Evolutionary conservation across 2,113 vertebrate genomes (phyloP), one percentile per base, ranked within the genome.

Genomic region (Hippocampus barbouri): DNA sequence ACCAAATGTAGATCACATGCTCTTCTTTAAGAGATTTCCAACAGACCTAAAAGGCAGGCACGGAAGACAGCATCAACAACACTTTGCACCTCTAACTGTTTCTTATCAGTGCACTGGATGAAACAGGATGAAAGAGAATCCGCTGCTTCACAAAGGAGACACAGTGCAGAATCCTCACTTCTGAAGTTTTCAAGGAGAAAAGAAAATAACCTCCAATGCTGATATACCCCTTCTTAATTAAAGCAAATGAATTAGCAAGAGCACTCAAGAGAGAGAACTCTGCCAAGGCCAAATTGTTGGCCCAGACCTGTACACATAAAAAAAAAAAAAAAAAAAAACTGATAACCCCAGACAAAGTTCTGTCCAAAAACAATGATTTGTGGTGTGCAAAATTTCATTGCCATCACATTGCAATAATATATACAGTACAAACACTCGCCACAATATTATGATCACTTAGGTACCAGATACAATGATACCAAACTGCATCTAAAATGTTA

Each of bases 41-140:
- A 74, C 56, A 88, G 77, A 77, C 69, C 49, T 77, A 79, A 78
- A 64, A 74, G 79, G 59, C 69, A 67, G 66, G 69, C 76, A 67
- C 34, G 64, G 71, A 47, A 74, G 80, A 68, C 70, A 57, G 82
- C 78, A 73, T 78, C 79, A 60, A 57, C 65, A 65, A 49, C 10
- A 45, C 65, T 45, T 40, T 10, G 67, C 73, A 27, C 43, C 59
- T 72, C 34, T 38, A 6, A 38, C 54, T 1, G 11, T 60, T 60
- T 61, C 41, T 68, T 80, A 68, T 81, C 69, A 53, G 71, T 2
- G 66, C 71, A 45, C 67, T 23, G 65, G 62, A n/a, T 43, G 34
- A 63, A 62, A 20, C 74, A 7, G 49, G 54, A 69, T 49, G 18
- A 73, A 45, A 73, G 66, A 57, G 71, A 73, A 71, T 71, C 72